Evolutionary conservation across 1,140 invertebrate genomes (phyloP), one percentile per base, ranked within the genome.

Genomic region (Trichomalopsis sarcophagae): DNA sequence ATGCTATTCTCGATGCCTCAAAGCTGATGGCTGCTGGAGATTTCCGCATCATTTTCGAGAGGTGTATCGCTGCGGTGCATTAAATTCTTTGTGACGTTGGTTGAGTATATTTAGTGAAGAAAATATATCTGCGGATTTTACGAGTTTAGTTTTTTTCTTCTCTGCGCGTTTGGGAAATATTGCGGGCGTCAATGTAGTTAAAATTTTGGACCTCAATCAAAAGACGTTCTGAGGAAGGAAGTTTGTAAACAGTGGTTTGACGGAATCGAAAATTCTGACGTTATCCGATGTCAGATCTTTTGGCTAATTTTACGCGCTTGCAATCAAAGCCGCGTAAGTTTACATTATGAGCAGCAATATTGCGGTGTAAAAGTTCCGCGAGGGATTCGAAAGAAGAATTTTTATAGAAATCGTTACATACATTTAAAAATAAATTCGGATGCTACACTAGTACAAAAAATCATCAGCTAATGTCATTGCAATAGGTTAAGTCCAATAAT

Each of bases 311-410:
- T 47, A 76, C 23, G 23, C 21, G 74, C 21, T 44, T 44, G 2
- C 23, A 47, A 76, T 76, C 50, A 4, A 21, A 77, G 30, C 14
- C 13, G n/a, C 30, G n/a, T 0, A 4, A 27, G 23, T 50, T 77
- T 27, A 77, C 23, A 2, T 50, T 50, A 13, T 14, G 77, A 2
- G 66, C 17, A 40, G 73, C 74, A 21, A 78, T 81, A 87, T 86
- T 81, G 84, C 77, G 62, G 13, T 55, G 50, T 55, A 82, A 78
- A 23, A 44, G 40, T 44, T 44, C 7, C 40, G 10, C 1, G 7
- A 0, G 40, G 40, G 9, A 44, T 44, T 44, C 40, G 11, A 44
- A 44, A 44, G 40, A 44, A 44, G 40, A 44, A 11, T 27, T 27
- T 1, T 27, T 27, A 27, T 27, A 27, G 27, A 27, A 27, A 27